phyloP scores from a whole-genome alignment of 2,113 vertebrate genomes.

The Cervus canadensis region DNA sequence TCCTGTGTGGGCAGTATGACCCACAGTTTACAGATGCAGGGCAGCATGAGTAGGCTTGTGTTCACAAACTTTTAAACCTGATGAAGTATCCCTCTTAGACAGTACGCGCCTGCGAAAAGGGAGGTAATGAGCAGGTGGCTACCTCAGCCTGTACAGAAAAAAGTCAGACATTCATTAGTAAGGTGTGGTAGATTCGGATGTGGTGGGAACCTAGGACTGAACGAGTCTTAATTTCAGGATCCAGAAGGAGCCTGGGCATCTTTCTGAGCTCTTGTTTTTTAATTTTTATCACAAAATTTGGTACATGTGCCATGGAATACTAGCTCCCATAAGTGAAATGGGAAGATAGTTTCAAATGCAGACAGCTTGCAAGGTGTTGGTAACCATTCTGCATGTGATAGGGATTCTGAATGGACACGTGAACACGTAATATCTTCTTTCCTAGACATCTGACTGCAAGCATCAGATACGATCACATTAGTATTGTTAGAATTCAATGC shows the following conservation, averaged over 20 bases:
- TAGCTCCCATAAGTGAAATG: neutral
- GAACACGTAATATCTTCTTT: neutral
- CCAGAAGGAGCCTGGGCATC: neutral
- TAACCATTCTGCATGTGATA: neutral
- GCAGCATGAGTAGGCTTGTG: neutral
- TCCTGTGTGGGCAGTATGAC: neutral
- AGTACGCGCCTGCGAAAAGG: neutral
- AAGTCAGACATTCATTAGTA: neutral
- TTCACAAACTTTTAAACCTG: neutral
- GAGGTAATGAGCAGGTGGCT: neutral
- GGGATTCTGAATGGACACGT: neutral
- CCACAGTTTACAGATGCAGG: conserved; percentile 6
- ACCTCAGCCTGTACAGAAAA: neutral
- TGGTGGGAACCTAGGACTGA: neutral
- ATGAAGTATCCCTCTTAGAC: neutral
- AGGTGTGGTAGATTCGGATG: neutral
- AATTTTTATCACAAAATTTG: neutral
- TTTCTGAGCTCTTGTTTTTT: neutral
- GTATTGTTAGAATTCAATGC: neutral
- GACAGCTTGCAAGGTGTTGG: neutral
- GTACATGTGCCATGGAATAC: neutral
- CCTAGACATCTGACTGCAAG: neutral
- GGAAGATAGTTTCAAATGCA: neutral
- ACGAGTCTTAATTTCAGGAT: neutral
- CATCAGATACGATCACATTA: neutral